Evolutionary conservation across 2,113 vertebrate species (phyloP), one percentile per base, ranked within the genome.

Genomic region (Oostethus manadensis): DNA sequence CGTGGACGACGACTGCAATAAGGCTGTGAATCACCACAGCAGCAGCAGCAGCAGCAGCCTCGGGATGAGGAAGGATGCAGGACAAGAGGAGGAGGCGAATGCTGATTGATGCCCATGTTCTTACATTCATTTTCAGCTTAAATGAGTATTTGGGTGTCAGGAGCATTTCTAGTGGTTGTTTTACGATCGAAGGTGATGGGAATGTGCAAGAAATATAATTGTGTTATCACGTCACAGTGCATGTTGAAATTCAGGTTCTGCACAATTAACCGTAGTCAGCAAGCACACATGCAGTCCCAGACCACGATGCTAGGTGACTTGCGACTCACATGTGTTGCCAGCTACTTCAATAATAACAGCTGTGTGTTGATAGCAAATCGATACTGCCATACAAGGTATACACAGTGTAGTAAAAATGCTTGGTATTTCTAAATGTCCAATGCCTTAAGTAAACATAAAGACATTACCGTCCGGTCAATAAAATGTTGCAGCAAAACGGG

Each of bases 371-470:
- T 33, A 33, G 29, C 8, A 33, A 33, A 33, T 33, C 29, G 5
- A 33, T 33, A 7, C 29, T 6, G 5, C 29, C 29, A 33, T 33
- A 33, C 29, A 33, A 33, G 29, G 29, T 33, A 6, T 6, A 6
- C n/a, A 33, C 29, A 8, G 29, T 33, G 29, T 8, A 14, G 14
- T 4, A 42, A 42, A 42, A 42, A 42, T 9, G 38, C 13, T 42
- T 14, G 13, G 13, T 14, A 42, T 42, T 42, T 42, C 38, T 14
- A 42, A 42, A 68, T 35, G 21, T 47, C 67, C 11, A 29, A 21
- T 49, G 13, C 9, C 1, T 58, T 49, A 60, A 64, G 67, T 59
- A 56, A 21, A 15, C 43, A 68, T 21, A 35, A 48, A 69, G 33
- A 58, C 33, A 16, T 35, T 33, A 46, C 15, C 20, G 20, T 11